Conservation (phyloP, 2,888 invertebrate species). For the Cephonodes hylas region DNA sequence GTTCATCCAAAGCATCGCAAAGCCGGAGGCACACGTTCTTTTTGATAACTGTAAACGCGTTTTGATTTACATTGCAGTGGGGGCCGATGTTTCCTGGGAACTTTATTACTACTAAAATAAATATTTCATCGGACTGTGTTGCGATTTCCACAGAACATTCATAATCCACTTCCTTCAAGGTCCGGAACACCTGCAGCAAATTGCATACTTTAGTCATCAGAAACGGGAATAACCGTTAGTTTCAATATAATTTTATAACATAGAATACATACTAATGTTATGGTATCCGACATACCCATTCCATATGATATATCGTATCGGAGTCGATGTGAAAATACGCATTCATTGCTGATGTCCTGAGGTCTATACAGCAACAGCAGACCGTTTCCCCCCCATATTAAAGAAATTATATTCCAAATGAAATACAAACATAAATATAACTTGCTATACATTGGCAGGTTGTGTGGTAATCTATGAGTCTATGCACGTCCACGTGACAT, state of each 20-base stretch:
- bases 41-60: constrained; percentile 55
- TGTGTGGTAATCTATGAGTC: background rate
- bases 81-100: constrained; percentile 38
- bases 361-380: constrained; percentile 61
- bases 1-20: constrained; percentile 44
- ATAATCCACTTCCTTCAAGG: background rate
- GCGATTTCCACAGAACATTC: background rate
- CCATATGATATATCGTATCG: constrained; percentile 66
- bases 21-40: constrained; percentile 46
- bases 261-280: constrained; percentile 55
- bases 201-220: too few relatives aligned
- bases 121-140: background rate
- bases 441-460: background rate
- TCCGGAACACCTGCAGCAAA: background rate
- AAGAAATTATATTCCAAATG: background rate
- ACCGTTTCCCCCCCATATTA: constrained; percentile 30
- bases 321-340: constrained; percentile 52
- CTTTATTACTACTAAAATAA: constrained; percentile 57
- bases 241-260: too few relatives aligned
- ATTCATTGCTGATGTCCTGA: constrained; percentile 54
- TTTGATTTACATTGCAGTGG: constrained; percentile 54
- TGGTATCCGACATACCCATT: constrained; percentile 73
- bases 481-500: background rate
- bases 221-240: too few relatives aligned
- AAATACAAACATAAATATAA: background rate